A percentile compares a stretch with the other conserved stretches of the same genome.
Conservation (phyloP, 1,140 invertebrate genomes). For the Cherax destructor region DNA sequence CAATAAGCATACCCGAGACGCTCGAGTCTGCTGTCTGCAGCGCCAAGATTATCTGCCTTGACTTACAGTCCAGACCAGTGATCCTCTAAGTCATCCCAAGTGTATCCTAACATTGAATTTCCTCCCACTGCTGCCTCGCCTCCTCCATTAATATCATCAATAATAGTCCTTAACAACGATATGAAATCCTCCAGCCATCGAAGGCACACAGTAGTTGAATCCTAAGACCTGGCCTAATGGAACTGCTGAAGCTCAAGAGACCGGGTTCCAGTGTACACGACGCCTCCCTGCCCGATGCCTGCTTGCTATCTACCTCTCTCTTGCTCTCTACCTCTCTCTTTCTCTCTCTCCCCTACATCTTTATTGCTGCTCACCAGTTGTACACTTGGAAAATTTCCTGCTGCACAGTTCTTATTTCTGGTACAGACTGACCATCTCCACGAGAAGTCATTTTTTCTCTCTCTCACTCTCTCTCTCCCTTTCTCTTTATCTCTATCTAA, state of each 20-base stretch:
- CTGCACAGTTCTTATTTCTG: constrained; percentile 20
- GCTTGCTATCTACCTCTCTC: neutral
- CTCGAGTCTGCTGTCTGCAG: neutral
- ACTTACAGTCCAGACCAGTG: constrained; percentile 48
- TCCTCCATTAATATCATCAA: constrained; percentile 62
- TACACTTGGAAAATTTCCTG: constrained; percentile 44
- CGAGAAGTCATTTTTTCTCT: neutral
- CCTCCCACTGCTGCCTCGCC: constrained; percentile 44
- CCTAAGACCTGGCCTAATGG: constrained; percentile 58
- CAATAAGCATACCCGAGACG: neutral
- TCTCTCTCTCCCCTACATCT: neutral
- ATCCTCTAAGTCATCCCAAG: constrained; percentile 61
- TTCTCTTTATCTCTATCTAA: neutral
- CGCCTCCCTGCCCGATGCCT: constrained; percentile 1
- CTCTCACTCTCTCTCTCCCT: constrained; percentile 3
- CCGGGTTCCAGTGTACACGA: neutral
- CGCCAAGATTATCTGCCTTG: constrained; percentile 56
- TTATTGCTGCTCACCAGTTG: neutral
- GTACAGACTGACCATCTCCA: neutral
- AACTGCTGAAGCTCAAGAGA: constrained; percentile 24
- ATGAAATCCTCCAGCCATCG: constrained; percentile 58
- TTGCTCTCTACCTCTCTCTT: constrained; percentile 14
- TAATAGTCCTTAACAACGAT: constrained; percentile 57
- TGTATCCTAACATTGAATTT: constrained; percentile 62
- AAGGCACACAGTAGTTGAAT: constrained; percentile 42